Conservation (phyloP, 64 coral and sea anemone genomes). For the Montipora cactus region DNA sequence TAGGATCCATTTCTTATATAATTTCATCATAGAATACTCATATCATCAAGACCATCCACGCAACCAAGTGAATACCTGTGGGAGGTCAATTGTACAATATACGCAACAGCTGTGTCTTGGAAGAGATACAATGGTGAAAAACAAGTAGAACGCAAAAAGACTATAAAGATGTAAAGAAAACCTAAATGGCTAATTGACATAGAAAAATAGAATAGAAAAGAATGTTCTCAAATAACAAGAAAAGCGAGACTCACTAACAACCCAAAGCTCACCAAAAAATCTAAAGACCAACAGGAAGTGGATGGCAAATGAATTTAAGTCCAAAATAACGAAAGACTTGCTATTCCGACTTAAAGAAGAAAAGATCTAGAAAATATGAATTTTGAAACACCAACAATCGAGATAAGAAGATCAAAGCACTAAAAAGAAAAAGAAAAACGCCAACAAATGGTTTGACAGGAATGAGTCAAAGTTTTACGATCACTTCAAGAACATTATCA, state of each 20-base stretch:
- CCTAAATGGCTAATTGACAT: background rate
- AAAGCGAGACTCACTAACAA: background rate
- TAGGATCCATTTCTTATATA: too few species aligned
- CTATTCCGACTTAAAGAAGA: background rate
- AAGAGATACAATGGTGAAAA: too few species aligned
- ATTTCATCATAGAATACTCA: too few species aligned
- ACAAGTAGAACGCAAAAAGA: too few species aligned
- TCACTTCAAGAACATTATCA: constrained; percentile 27
- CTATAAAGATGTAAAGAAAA: background rate
- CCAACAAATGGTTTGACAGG: constrained; percentile 13
- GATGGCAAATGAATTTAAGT: background rate
- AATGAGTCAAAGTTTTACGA: constrained; percentile 34
- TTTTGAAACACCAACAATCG: background rate
- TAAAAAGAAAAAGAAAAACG: background rate
- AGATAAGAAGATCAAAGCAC: background rate
- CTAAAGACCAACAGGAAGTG: constrained; percentile 13
- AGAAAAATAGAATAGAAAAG: background rate
- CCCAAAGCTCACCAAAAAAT: background rate
- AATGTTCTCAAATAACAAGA: background rate
- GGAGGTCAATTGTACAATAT: too few species aligned
- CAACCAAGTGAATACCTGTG: too few species aligned
- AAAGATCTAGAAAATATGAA: background rate
- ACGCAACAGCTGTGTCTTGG: too few species aligned
- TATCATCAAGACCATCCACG: too few species aligned
- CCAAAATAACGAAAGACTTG: background rate